Evolutionary conservation across 2,888 invertebrate genomes (phyloP).

Genomic region (Ormyrus rosae): DNA sequence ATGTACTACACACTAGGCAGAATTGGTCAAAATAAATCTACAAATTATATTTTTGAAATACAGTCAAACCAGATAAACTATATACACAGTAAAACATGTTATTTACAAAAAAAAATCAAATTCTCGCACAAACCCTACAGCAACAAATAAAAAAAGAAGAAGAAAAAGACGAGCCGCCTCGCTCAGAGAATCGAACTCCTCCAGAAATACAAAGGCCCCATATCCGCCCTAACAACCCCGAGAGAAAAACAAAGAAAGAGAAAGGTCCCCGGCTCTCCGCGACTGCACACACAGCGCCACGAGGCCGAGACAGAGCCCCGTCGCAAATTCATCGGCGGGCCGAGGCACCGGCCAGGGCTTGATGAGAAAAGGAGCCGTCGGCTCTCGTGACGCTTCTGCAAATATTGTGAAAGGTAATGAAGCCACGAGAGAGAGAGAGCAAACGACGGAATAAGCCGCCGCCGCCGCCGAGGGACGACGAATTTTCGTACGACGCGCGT

Average conservation of each 20-base stretch:
- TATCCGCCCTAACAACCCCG: neutral
- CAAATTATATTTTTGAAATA: no score
- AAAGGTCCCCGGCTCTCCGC: neutral
- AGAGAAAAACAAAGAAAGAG: neutral
- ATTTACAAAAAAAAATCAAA: no score
- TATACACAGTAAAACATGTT: no score
- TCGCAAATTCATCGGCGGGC: constrained; percentile 23
- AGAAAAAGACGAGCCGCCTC: neutral
- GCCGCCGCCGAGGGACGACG: constrained; percentile 39
- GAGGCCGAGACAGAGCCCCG: neutral
- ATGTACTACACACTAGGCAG: no score
- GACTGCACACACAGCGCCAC: neutral
- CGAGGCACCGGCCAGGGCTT: neutral
- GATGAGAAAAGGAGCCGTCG: constrained; percentile 45
- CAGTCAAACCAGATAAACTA: no score
- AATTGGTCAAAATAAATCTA: no score
- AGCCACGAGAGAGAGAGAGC: constrained; percentile 65
- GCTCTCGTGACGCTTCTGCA: constrained; percentile 68
- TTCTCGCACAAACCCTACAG: no score
- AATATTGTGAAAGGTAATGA: constrained; percentile 75
- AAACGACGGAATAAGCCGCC: constrained; percentile 64
- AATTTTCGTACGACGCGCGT: constrained; percentile 57
- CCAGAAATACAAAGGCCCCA: constrained; percentile 8
- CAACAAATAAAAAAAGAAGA: neutral
- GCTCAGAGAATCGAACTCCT: neutral